A percentile compares a stretch with the other conserved stretches of the same genome.
phyloP scores from a whole-genome alignment of 1,140 invertebrate genomes.

The Trichogramma pretiosum region DNA sequence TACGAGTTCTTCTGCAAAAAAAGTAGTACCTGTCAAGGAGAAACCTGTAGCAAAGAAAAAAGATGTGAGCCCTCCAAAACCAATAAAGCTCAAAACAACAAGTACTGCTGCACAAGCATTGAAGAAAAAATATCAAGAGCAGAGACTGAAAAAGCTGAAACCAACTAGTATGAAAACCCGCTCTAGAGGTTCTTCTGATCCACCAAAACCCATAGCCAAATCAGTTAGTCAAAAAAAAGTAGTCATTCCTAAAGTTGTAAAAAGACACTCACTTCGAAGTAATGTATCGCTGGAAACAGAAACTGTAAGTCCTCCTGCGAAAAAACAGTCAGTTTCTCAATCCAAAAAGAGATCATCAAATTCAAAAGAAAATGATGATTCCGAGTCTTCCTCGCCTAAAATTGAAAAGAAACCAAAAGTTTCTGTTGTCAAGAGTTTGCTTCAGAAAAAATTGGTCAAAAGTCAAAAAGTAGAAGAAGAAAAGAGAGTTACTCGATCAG shows the following conservation, averaged over 20 bases:
- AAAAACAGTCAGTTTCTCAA: neutral
- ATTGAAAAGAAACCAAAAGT: constrained; percentile 5
- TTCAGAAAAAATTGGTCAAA: constrained; percentile 28
- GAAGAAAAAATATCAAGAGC: constrained; percentile 58
- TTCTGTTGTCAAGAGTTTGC: constrained; percentile 9
- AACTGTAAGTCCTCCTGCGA: constrained; percentile 7
- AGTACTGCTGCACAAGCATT: constrained; percentile 51
- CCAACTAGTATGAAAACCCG: constrained; percentile 38
- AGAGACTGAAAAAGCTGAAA: constrained; percentile 45
- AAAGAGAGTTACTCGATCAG: constrained; percentile 36
- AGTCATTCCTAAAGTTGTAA: constrained; percentile 28
- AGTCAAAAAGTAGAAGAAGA: constrained; percentile 33
- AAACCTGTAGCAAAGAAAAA: no score
- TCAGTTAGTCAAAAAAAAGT: constrained; percentile 28
- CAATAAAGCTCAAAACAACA: constrained; percentile 33
- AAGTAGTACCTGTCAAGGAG: constrained; percentile 23
- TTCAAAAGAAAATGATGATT: neutral
- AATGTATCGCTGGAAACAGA: constrained; percentile 23
- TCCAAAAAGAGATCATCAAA: neutral
- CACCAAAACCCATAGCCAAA: constrained; percentile 26
- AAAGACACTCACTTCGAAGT: constrained; percentile 37
- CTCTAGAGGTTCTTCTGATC: constrained; percentile 29
- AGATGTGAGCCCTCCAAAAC: constrained; percentile 22
- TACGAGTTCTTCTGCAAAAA: no score
- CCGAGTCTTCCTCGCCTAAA: constrained; percentile 2